Base-by-base conservation (phyloP, 2,797 vertebrate species). In the Momotus momota region DNA sequence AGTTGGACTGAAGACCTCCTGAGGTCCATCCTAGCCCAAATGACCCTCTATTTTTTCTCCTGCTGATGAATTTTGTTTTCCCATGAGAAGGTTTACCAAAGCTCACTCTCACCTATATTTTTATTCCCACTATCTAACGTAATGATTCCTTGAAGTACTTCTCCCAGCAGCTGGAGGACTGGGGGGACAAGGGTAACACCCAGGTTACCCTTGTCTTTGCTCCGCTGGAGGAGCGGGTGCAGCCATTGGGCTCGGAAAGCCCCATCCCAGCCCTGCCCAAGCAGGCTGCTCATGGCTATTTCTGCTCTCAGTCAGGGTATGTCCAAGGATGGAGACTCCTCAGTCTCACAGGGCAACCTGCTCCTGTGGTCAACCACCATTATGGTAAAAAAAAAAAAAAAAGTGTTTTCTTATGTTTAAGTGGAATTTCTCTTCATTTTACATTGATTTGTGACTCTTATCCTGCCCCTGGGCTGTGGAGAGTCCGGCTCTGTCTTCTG, bases 161-260 rank as follows among this genome's bases (percentile, higher is more conserved):
- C 49, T 80, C 41, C 10, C 41, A 61, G 48, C n/a, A 52, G 12
- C 55, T 22, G 43, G 4, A 22, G 38, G 22, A 3, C 33, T 2
- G 35, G 35, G 35, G 35, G 35, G 35, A 7, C 0, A 0, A 5
- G 13, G 13, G 25, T 23, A 6, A 26, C 13, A 19, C 14, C 25
- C 3, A 0, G 51, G 40, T 12, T 22, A 27, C 62, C 71, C 43
- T 46, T 3, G 6, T 43, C 55, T 57, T 43, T 4, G 10, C 25
- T 67, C 20, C 71, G 29, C 65, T 26, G 52, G 38, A 58, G 61
- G 61, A 43, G 45, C 51, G 6, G 41, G 29, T 2, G 2, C n/a
- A 67, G 48, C 35, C 23, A 10, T 21, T 1, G 70, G 26, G 51
- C 46, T 62, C 12, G 6, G 41, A 12, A 61, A n/a, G n/a, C n/a